A percentile compares a stretch with the other conserved stretches of the same genome.
Conservation (phyloP, 2,797 vertebrate genomes). For the Huso huso region DNA sequence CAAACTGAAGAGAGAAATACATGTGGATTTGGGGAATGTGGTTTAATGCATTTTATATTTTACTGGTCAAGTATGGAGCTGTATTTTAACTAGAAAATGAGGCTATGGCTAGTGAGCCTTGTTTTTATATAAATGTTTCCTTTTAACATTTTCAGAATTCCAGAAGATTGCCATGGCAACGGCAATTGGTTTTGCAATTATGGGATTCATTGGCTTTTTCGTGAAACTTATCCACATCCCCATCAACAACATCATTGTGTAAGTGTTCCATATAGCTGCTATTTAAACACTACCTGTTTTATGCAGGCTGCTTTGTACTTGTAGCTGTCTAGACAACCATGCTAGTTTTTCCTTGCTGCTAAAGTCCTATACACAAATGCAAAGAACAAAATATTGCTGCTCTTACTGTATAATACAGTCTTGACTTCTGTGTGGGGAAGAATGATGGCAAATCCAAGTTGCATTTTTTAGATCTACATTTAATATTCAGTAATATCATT, state of each 20-base stretch:
- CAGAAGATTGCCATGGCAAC: conserved; percentile 99
- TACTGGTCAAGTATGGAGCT: not conserved
- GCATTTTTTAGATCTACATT: too few relatives aligned
- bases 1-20: too few relatives aligned
- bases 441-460: too few relatives aligned
- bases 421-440: too few relatives aligned
- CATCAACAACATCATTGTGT: conserved; percentile 99
- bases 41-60: too few relatives aligned
- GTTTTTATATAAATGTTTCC: too few relatives aligned
- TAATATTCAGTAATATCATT: too few relatives aligned
- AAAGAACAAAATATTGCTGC: not conserved
- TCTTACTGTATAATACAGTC: conserved; percentile 1
- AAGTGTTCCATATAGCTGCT: conserved; percentile 48
- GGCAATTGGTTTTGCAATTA: conserved; percentile 96
- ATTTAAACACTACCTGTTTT: too few relatives aligned
- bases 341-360: not conserved
- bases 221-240: conserved; percentile 98
- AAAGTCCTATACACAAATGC: not conserved
- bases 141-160: conserved; percentile 65
- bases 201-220: conserved; percentile 98
- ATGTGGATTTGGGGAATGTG: too few relatives aligned
- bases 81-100: not conserved
- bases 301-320: too few relatives aligned
- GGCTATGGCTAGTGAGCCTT: too few relatives aligned
- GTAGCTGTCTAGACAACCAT: not conserved